A percentile compares a stretch with the other conserved stretches of the same genome.
These are phyloP conservation scores for Peromyscus californicus DNA, from an alignment of 2,113 vertebrate species.

Conservation along the genomic window DNA sequence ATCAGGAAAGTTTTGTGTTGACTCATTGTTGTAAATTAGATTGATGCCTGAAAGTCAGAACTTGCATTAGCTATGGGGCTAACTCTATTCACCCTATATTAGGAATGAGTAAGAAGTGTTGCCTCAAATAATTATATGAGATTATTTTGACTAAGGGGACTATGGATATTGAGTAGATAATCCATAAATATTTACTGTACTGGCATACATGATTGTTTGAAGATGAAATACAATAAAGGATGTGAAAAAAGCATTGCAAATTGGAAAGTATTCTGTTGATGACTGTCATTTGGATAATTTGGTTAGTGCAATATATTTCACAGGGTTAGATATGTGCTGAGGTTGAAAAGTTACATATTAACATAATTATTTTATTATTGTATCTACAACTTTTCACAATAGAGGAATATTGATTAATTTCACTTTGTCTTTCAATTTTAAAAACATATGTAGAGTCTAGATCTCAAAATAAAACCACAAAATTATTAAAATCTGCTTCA, in stretches of 20 bases:
- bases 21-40: neutral
- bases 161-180: neutral
- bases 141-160: constrained; percentile 5
- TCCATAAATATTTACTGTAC: neutral
- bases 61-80: neutral
- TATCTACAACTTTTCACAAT: constrained; percentile 66
- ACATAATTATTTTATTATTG: constrained; percentile 47
- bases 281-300: constrained; percentile 33
- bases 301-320: constrained; percentile 49
- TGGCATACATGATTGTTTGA: neutral
- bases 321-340: constrained; percentile 51
- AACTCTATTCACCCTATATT: neutral
- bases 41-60: neutral
- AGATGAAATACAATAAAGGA: neutral
- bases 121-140: neutral
- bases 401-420: constrained; percentile 46
- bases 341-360: constrained; percentile 45
- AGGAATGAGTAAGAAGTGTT: neutral
- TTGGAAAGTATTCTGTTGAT: constrained; percentile 35
- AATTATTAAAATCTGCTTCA: constrained; percentile 50
- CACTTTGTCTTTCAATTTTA: constrained; percentile 54
- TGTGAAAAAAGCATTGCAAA: constrained; percentile 32
- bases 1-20: constrained; percentile 5
- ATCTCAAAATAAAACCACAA: constrained; percentile 35
- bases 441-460: constrained; percentile 50